Base-by-base conservation (phyloP, 2,113 vertebrate species). In the Cisticola juncidis region DNA sequence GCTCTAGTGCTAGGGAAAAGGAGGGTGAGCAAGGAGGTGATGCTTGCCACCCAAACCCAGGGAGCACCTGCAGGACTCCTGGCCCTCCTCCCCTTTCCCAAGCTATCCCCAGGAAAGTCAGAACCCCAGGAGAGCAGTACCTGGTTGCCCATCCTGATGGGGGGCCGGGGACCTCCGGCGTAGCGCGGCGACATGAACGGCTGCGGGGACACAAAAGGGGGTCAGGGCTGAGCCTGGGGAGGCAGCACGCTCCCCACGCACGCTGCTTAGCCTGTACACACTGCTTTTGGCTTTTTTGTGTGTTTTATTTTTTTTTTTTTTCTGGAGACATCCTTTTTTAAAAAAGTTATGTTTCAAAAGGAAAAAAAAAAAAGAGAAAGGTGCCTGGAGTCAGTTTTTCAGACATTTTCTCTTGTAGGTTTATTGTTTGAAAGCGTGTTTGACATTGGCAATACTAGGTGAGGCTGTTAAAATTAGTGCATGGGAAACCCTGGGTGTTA, bases 141-240 rank as follows among this genome's bases (percentile, higher is more conserved):
- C 99, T 99, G 99, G 98, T 98, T 99, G 96, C 98, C 98, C 99
- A 99, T 99, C 98, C 99, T 98, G 97, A 99, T 99, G 86, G 99
- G 99, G 91, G 99, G 99, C 98, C 99, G 98, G 88, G 99, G 99
- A 92, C 99, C 99, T 97, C 99, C 99, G 74, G 99, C 99, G 28
- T 99, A 99, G 95, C 99, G 98, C 74, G 99, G 99, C 24, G 99
- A 99, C 99, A 99, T 99, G 98, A 99, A 99, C 91, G 99, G 99
- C 99, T 99, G 98, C 3, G 97, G 98, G 97, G 78, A 98, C 80
- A 98, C 92, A 98, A 92, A 93, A 95, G 57, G 38, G 95, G 97
- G 97, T 98, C 78, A 98, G 94, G 92, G 93, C 94, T 56, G 92
- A 50, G 92, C 94, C 33, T 38, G 38, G 57, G 77, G 81, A n/a